Conservation (phyloP, 2,113 vertebrate species). For the Xerus inauris region DNA sequence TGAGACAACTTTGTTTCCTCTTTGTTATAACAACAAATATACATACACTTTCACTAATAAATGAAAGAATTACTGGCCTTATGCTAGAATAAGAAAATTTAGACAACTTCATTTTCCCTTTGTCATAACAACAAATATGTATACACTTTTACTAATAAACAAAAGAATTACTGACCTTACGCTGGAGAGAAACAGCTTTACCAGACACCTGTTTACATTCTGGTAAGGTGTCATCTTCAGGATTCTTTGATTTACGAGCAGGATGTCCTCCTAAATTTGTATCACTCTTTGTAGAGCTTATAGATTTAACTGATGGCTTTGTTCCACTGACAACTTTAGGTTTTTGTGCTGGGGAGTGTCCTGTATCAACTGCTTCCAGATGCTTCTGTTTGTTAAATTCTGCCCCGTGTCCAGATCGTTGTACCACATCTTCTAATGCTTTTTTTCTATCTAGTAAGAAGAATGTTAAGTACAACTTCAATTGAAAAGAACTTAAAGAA, state of each 20-base stretch:
- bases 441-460: constrained; percentile 81
- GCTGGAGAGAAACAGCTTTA: constrained; percentile 66
- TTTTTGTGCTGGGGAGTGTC: constrained; percentile 68
- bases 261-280: constrained; percentile 20
- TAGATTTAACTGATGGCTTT: constrained; percentile 68
- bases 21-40: not conserved
- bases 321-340: constrained; percentile 62
- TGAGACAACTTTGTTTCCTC: constrained; percentile 25
- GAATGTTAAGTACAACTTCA: not conserved
- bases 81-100: constrained; percentile 30
- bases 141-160: not conserved
- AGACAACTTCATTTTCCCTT: constrained; percentile 26
- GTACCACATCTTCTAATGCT: constrained; percentile 80
- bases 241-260: constrained; percentile 74
- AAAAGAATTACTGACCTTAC: constrained; percentile 74
- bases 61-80: constrained; percentile 47
- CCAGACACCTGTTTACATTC: constrained; percentile 61
- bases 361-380: constrained; percentile 72
- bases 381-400: constrained; percentile 84
- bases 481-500: constrained; percentile 23
- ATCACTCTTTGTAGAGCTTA: constrained; percentile 70
- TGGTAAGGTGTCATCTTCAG: constrained; percentile 25
- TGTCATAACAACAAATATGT: not conserved
- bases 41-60: not conserved
- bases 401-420: constrained; percentile 76